Conservation (phyloP, 2,113 vertebrate species). For the Pluvianellus socialis region DNA sequence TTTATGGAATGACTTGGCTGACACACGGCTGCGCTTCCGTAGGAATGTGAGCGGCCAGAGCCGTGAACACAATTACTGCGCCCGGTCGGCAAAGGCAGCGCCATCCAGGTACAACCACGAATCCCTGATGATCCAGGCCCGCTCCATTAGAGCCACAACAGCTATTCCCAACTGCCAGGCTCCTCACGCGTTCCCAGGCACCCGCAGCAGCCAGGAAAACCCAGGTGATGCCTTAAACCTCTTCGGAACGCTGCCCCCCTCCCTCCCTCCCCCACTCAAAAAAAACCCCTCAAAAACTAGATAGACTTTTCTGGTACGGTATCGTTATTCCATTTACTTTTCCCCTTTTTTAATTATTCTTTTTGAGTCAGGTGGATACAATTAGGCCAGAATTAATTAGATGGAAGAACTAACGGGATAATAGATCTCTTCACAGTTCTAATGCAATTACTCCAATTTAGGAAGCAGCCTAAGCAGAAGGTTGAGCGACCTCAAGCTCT, state of each 20-base stretch:
- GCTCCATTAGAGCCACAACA: background rate
- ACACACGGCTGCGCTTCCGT: background rate
- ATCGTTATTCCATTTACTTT: background rate
- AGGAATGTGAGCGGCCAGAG: background rate
- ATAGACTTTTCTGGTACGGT: background rate
- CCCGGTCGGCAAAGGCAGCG: background rate
- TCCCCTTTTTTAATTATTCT: accelerated
- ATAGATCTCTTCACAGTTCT: background rate
- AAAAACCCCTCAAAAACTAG: background rate
- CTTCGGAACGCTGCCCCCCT: background rate
- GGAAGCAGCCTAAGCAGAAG: background rate
- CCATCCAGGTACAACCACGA: background rate
- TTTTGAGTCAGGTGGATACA: background rate
- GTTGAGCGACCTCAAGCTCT: constrained; percentile 10
- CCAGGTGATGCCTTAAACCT: background rate
- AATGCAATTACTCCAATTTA: background rate
- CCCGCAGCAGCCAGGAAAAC: background rate
- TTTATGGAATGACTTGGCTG: background rate
- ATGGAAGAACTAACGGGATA: background rate
- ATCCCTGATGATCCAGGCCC: background rate
- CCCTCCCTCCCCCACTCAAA: background rate
- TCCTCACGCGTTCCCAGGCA: background rate
- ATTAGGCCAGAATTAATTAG: background rate
- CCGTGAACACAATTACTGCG: background rate
- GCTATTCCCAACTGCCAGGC: background rate